phyloP scores from a whole-genome alignment of 2,888 invertebrate species.

The Rhamnusium bicolor region DNA sequence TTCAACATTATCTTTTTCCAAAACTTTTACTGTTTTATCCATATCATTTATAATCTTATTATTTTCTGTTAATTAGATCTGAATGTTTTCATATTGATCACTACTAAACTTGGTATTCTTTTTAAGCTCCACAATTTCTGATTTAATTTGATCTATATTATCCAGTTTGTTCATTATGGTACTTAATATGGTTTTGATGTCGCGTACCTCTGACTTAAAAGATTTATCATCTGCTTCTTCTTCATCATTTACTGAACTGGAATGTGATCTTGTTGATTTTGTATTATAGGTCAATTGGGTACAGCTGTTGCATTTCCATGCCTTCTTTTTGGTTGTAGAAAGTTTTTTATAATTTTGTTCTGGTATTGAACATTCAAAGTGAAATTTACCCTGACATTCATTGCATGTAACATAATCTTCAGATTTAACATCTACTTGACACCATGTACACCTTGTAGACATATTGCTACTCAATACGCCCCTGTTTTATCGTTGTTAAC shows the following conservation, averaged over 20 bases:
- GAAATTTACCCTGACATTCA: neutral
- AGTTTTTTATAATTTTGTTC: neutral
- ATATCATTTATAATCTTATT: neutral
- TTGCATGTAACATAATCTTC: neutral
- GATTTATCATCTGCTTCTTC: neutral
- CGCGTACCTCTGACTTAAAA: neutral
- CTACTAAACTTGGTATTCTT: neutral
- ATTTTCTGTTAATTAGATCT: neutral
- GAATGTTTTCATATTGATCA: neutral
- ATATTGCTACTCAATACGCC: neutral
- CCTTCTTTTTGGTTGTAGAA: neutral
- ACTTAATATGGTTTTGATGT: neutral
- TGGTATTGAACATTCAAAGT: neutral
- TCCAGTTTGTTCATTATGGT: neutral
- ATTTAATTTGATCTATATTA: conserved; percentile 1
- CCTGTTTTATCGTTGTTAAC: neutral
- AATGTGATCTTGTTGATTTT: neutral
- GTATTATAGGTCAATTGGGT: neutral
- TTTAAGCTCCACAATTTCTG: neutral
- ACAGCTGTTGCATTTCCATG: neutral
- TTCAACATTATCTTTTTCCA: neutral
- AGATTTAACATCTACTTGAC: neutral
- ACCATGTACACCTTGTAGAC: neutral
- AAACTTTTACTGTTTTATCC: neutral
- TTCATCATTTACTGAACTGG: neutral